Evolutionary conservation across 2,113 vertebrate species (phyloP), one percentile per base, ranked within the genome.

Genomic region (Misgurnus mizolepis): DNA sequence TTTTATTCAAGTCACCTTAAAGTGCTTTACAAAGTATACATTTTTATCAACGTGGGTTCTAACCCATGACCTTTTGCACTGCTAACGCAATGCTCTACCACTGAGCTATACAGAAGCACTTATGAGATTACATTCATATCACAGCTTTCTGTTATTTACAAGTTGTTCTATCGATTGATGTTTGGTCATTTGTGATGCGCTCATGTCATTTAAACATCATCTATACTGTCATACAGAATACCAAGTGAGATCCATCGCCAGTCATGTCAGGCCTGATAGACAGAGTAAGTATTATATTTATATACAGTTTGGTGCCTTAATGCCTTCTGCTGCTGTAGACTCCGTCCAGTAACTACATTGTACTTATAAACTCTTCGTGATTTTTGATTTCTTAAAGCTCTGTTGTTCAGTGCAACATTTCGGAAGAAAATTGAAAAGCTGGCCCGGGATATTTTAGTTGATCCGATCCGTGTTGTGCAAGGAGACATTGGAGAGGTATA

Each of bases 381-480:
- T 60, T 39, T 4, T 68, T 60, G 60, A 61, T 82, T 69, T 65
- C 58, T 84, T 81, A 12, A 88, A 99, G 98, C 98, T 65, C 94
- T 99, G 72, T 86, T 99, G 80, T 99, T 99, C 89, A 99, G 98
- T 79, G 98, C 98, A 80, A 99, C 98, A 0, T 99, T 99, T 89
- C 94, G 98, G 47, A 99, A 97, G 91, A 99, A 98, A 91, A 99
- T 99, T 1, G 98, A 99, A 90, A 96, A 95, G 15, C 82, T 99
- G 85, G 98, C 98, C 18, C 93, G 97, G 87, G 98, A 99, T 83
- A 99, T 99, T 86, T 87, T 99, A 84, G 91, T 95, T 0, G 98
- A 99, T 86, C 97, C 98, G 0, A 98, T 99, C 76, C 95, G 97
- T 50, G 97, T 99, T 27, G 98, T 99, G 74, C 98, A 99, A 79